phyloP scores from a whole-genome alignment of 2,888 invertebrate species.

The Galerucella nymphaeae region DNA sequence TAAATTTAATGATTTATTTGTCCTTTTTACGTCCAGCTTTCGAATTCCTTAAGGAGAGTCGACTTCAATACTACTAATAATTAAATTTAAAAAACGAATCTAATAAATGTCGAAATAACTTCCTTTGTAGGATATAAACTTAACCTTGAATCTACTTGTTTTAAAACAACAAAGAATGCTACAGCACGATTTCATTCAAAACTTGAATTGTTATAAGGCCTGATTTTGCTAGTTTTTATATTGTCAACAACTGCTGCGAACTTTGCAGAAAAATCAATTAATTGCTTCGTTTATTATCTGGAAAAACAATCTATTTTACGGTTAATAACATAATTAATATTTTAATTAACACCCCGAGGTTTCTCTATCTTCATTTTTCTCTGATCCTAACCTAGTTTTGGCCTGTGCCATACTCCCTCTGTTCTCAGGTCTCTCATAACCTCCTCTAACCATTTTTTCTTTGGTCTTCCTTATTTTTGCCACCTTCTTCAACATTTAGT shows the following conservation, averaged over 20 bases:
- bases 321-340: neutral
- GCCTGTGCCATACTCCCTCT: no score
- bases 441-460: no score
- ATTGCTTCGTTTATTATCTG: neutral
- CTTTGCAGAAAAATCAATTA: neutral
- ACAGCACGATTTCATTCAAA: no score
- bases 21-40: no score
- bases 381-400: no score
- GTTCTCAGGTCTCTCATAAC: no score
- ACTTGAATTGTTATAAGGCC: conserved; percentile 1
- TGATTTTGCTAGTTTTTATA: neutral
- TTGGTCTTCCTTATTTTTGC: no score
- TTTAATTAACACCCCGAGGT: no score
- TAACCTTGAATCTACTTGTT: neutral
- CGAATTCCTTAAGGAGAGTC: no score
- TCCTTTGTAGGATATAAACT: neutral
- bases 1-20: no score
- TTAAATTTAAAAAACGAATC: neutral
- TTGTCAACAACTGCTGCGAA: neutral
- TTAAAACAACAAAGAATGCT: neutral
- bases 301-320: neutral
- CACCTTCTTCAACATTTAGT: no score
- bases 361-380: no score
- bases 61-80: neutral
- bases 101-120: neutral